phyloP scores from a whole-genome alignment of 2,113 vertebrate species.

The Otocyon megalotis region DNA sequence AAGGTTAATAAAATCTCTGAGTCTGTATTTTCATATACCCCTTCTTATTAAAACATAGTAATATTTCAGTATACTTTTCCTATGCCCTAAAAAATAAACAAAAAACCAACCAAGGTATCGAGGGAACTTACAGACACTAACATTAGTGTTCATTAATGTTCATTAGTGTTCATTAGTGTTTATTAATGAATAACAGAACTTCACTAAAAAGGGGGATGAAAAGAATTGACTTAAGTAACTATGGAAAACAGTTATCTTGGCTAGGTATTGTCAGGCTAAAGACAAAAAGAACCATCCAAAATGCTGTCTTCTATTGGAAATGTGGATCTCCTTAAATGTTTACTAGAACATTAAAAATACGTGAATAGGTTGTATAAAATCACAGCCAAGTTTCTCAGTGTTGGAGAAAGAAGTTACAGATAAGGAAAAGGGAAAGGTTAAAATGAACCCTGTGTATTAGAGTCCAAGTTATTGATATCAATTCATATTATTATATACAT shows the following conservation, averaged over 20 bases:
- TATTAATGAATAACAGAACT: neutral
- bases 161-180: too few relatives aligned
- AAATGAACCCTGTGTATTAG: neutral
- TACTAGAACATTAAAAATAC: neutral
- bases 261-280: neutral
- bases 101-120: neutral
- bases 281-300: neutral
- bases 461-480: neutral
- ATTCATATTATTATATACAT: neutral
- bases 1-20: neutral
- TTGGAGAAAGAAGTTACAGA: neutral
- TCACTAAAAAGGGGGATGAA: neutral
- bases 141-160: neutral
- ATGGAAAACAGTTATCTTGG: neutral
- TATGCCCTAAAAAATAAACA: neutral
- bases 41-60: neutral
- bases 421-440: neutral
- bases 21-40: neutral
- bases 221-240: neutral
- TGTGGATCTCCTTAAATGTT: neutral
- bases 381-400: neutral
- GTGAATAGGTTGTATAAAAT: neutral
- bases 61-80: neutral
- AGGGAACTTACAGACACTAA: neutral
- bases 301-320: neutral